phyloP scores from a whole-genome alignment of 1,140 invertebrate genomes.

The Halictus rubicundus region DNA sequence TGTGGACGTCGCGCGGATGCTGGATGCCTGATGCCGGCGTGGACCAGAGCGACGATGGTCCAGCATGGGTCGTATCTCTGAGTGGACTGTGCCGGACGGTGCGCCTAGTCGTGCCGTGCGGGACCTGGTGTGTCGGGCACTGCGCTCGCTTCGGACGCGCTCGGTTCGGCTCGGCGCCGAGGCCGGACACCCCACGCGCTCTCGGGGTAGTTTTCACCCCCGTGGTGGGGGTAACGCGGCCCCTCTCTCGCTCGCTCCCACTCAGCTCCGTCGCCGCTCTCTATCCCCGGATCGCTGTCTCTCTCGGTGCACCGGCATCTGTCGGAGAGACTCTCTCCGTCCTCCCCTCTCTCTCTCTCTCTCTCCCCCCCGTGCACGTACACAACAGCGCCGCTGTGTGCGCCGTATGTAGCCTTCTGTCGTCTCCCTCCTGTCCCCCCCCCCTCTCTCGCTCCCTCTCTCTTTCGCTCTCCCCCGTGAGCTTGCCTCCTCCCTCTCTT shows the following conservation, averaged over 20 bases:
- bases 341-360: constrained; percentile 16
- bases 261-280: neutral
- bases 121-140: constrained; percentile 77
- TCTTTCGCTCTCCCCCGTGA: neutral
- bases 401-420: constrained; percentile 7
- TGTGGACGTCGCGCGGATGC: constrained; percentile 56
- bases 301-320: neutral
- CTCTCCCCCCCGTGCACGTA: constrained; percentile 27
- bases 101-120: constrained; percentile 78
- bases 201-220: constrained; percentile 79
- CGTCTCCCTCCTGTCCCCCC: constrained; percentile 26
- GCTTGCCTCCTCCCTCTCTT: neutral
- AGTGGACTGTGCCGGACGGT: constrained; percentile 81
- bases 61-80: constrained; percentile 80
- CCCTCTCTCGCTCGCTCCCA: constrained; percentile 22
- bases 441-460: neutral
- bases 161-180: constrained; percentile 74
- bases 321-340: constrained; percentile 8
- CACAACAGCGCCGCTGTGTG: constrained; percentile 14
- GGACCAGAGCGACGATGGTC: constrained; percentile 78
- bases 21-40: constrained; percentile 70
- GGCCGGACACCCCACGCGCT: constrained; percentile 78
- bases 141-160: constrained; percentile 78
- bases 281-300: neutral
- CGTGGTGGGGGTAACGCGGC: constrained; percentile 70